Evolutionary conservation across 2,113 vertebrate genomes (phyloP).

Genomic region (Ginglymostoma cirratum): DNA sequence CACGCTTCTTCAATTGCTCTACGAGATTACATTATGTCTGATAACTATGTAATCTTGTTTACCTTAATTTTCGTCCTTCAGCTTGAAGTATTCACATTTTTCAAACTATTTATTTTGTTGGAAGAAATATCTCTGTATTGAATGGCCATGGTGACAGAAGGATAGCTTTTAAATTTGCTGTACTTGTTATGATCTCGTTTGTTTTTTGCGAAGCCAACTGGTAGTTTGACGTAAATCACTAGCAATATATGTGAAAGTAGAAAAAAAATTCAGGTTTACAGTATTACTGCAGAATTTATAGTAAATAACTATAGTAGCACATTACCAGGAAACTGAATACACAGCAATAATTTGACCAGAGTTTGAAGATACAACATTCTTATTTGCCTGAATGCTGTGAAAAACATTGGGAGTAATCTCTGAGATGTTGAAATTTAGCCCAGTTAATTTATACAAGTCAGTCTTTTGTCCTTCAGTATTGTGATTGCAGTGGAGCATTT

Average conservation of each 20-base stretch:
- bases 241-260: not conserved
- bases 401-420: not conserved
- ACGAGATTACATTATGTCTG: not conserved
- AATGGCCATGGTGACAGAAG: not conserved
- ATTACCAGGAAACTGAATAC: not conserved
- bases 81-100: too few species aligned
- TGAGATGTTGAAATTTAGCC: not conserved
- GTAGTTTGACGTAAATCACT: not conserved
- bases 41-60: not conserved
- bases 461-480: not conserved
- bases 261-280: not conserved
- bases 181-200: not conserved
- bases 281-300: not conserved
- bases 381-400: not conserved
- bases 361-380: not conserved
- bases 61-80: not conserved
- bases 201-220: not conserved
- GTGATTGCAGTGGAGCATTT: not conserved
- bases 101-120: not conserved
- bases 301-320: not conserved
- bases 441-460: too few species aligned
- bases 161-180: not conserved
- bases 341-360: not conserved
- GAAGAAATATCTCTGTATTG: not conserved
- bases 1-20: not conserved